These are phyloP conservation scores for Hemithea aestivaria DNA, from an alignment of 2,888 invertebrate species.

Conservation along the genomic window DNA sequence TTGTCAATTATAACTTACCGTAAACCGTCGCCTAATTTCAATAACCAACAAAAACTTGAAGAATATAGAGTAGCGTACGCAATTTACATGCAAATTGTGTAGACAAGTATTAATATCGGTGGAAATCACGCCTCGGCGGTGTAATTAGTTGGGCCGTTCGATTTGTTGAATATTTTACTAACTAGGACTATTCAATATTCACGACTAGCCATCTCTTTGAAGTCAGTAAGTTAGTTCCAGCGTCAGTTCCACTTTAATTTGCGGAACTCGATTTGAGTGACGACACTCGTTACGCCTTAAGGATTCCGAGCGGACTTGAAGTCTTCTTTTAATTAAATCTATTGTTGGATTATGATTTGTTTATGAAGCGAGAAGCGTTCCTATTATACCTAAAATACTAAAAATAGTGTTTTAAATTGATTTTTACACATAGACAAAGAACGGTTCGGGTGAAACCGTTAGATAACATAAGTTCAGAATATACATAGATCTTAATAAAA, in stretches of 20 bases:
- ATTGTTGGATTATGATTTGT: not conserved
- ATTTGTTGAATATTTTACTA: conserved; percentile 64
- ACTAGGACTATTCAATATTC: conserved; percentile 65
- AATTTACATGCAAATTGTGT: conserved; percentile 27
- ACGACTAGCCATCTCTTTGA: conserved; percentile 51
- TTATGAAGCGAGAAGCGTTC: no score
- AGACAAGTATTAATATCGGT: conserved; percentile 38
- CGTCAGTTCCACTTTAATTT: conserved; percentile 51
- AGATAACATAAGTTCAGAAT: no score
- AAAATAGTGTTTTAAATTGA: no score
- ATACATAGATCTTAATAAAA: no score
- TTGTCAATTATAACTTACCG: not conserved
- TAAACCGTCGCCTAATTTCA: conserved; percentile 11
- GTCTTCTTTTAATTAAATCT: conserved; percentile 9
- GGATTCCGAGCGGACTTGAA: conserved; percentile 2
- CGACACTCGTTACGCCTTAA: conserved; percentile 21
- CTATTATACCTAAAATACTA: no score
- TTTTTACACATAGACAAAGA: no score
- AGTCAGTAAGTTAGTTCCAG: conserved; percentile 48
- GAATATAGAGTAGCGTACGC: conserved; percentile 15
- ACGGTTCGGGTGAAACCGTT: no score
- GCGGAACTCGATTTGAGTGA: conserved; percentile 44
- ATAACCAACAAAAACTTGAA: conserved; percentile 17
- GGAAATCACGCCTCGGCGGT: conserved; percentile 37
- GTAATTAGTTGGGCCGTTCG: conserved; percentile 53